Percentiles rank a stretch among this genome's conserved stretches.
Conservation (phyloP, 2,113 vertebrate genomes). For the Glareola pratincola region DNA sequence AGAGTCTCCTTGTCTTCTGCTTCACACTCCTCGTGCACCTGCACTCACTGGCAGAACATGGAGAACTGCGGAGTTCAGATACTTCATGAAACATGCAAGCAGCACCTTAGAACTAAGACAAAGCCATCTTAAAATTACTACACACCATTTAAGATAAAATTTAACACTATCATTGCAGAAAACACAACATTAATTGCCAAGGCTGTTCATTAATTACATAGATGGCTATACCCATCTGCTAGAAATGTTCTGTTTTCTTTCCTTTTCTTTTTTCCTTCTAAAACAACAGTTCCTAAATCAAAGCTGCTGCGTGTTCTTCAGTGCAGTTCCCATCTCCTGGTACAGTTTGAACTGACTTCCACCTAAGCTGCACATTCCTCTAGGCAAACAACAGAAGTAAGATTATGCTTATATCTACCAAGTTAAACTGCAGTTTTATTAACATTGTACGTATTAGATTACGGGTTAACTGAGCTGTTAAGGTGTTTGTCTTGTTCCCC, state of each 20-base stretch:
- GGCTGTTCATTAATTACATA: background rate
- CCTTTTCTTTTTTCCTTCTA: background rate
- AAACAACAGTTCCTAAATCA: background rate
- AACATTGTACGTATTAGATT: background rate
- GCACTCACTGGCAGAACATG: no score
- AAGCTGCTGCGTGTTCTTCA: background rate
- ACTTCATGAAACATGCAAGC: background rate
- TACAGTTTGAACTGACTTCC: background rate
- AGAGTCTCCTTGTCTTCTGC: no score
- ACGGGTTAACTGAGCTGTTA: background rate
- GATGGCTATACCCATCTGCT: background rate
- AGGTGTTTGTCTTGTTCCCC: background rate
- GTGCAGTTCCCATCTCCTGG: background rate
- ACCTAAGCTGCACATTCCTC: background rate
- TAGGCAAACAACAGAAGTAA: background rate
- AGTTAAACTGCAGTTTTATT: background rate
- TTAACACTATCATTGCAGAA: background rate
- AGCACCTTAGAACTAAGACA: background rate
- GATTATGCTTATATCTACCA: background rate
- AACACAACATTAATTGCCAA: background rate
- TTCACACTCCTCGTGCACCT: no score
- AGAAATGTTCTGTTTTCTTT: background rate
- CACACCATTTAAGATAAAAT: background rate
- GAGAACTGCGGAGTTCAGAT: no score
- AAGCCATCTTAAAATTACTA: background rate